Evolutionary conservation across 1,140 invertebrate genomes (phyloP), one percentile per base, ranked within the genome.

Genomic region (Drosophila auraria): DNA sequence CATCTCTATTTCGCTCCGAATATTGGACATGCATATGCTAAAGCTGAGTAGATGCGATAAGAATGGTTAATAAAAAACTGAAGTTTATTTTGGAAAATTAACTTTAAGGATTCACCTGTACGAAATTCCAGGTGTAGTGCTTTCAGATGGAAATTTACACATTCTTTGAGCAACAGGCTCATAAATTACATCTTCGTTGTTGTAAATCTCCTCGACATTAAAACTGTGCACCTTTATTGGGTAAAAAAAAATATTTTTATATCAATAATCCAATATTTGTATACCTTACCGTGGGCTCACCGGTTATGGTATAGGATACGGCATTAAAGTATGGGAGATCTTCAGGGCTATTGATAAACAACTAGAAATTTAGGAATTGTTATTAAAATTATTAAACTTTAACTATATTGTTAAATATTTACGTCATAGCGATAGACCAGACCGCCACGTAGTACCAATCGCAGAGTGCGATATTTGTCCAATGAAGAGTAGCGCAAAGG

Each of bases 321-420:
- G 84, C 73, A 74, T 87, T 87, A 17, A 87, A 87, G 49, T 89
- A 89, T 0, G 83, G 83, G 5, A 89, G 49, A 64, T 87, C 84
- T 38, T 87, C 83, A 0, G 83, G 83, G 38, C 83, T 87, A n/a
- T 78, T 69, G 15, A 87, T 64, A 20, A 65, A 87, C 20, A 87
- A 45, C 83, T 86, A 15, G 40, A 53, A 30, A 27, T 0, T 7
- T 14, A n/a, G n/a, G 20, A 5, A 20, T 7, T 25, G 2, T 33
- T 36, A 36, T 36, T 36, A 3, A 11, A 11, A 50, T 40, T 15
- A 11, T 17, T 14, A 3, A 36, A 23, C 15, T 33, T 9, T 8
- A 14, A 23, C 2, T 2, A 4, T 2, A 8, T 33, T 63, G 1
- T 14, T 3, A 2, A 23, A 4, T 12, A 49, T 74, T 68, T 49